Evolutionary conservation across 2,113 vertebrate genomes (phyloP), one percentile per base, ranked within the genome.

Genomic region (Oncorhynchus keta): DNA sequence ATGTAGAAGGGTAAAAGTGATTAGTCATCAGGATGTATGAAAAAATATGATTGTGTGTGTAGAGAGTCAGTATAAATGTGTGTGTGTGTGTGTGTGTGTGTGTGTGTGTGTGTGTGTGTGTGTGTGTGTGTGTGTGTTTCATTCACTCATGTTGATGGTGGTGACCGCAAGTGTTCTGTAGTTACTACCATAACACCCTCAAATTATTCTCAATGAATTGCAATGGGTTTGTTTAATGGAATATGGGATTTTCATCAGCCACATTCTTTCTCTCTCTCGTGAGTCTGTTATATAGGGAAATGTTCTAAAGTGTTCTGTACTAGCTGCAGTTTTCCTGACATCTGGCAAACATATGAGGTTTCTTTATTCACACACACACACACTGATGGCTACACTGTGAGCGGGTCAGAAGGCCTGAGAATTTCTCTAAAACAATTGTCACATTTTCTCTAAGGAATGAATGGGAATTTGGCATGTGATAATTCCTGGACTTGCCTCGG

Each of bases 351-450:
- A 57, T 26, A 49, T 75, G 51, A 75, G 61, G 5, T 39, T 66
- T 74, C 35, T 26, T 2, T 49, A 45, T 55, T 35, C 45, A 72
- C 32, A 39, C 68, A 69, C 68, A 69, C 30, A 4, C 48, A 69
- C 3, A 76, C 68, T 62, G 13, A 59, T 28, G n/a, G 18, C 73
- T 18, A 62, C 39, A 30, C 48, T 32, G 7, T 28, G 24, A 70
- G 39, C 39, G 49, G 65, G 59, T 45, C 65, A 76, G 71, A n/a
- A 67, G 48, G 62, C 75, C 77, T 89, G 77, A 78, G 76, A 88
- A 81, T 81, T 78, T 51, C 73, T 48, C 26, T 75, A 18, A 83
- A 87, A 75, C 78, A 70, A 77, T 82, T 84, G 89, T 86, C 81
- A 73, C 77, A 85, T 87, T 88, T 84, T 75, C 30, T 35, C 64